These are phyloP conservation scores for Nymphalis io DNA, from an alignment of 1,140 invertebrate genomes.

Conservation along the genomic window DNA sequence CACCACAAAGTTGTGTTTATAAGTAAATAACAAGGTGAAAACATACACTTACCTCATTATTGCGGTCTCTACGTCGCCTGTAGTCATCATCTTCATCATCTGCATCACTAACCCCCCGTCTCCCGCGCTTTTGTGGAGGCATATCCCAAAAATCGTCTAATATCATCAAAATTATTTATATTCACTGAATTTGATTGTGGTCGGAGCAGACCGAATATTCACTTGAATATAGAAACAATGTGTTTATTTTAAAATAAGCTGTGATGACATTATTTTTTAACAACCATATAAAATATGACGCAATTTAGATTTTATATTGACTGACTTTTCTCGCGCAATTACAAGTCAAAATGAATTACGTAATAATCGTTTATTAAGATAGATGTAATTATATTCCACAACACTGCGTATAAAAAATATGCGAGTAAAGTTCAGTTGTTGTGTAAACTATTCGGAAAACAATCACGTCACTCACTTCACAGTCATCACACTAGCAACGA, in stretches of 20 bases:
- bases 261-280: constrained; percentile 12
- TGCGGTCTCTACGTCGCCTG: constrained; percentile 88
- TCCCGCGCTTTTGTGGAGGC: constrained; percentile 66
- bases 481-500: background rate
- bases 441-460: background rate
- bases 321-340: constrained; percentile 1
- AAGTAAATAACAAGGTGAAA: too few relatives aligned
- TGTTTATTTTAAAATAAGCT: background rate
- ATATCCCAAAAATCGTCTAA: constrained; percentile 59
- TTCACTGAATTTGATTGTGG: background rate
- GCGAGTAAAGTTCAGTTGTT: constrained; percentile 3
- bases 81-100: constrained; percentile 90
- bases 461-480: background rate
- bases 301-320: constrained; percentile 10
- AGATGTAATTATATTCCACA: background rate
- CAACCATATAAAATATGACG: constrained; percentile 16
- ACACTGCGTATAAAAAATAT: constrained; percentile 10
- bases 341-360: constrained; percentile 3
- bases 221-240: background rate
- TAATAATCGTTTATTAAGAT: background rate
- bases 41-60: constrained; percentile 86
- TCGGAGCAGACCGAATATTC: background rate
- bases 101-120: constrained; percentile 64
- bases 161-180: constrained; percentile 65
- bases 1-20: too few relatives aligned